Evolutionary conservation across 2,797 vertebrate species (phyloP).

Genomic region (Tiaroga cobitis): DNA sequence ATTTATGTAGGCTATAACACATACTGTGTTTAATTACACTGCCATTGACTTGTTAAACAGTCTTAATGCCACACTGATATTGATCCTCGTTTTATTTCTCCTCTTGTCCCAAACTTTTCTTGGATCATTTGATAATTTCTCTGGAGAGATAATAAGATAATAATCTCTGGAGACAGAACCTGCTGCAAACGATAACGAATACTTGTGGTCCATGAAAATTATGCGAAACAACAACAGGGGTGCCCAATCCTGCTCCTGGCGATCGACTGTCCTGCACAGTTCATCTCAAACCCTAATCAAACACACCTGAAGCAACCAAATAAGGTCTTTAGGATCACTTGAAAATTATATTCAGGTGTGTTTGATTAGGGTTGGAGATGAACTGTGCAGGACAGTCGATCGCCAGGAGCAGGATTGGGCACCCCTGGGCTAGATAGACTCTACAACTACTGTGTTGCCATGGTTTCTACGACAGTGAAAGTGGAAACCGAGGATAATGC

Average conservation of each 20-base stretch:
- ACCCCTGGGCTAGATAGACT: too few species aligned
- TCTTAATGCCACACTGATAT: not conserved
- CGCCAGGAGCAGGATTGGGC: too few species aligned
- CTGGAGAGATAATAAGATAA: too few species aligned
- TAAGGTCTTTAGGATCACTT: too few species aligned
- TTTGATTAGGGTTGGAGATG: too few species aligned
- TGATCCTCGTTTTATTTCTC: not conserved
- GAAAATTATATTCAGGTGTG: too few species aligned
- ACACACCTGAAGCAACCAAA: too few species aligned
- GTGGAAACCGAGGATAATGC: not conserved
- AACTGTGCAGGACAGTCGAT: too few species aligned
- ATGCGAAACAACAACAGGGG: not conserved
- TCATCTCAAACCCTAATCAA: too few species aligned
- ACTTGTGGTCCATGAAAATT: not conserved
- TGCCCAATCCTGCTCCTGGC: too few species aligned
- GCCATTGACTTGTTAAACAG: not conserved
- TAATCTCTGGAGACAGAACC: not conserved
- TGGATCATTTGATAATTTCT: not conserved
- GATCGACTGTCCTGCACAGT: too few species aligned
- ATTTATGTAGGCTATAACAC: not conserved
- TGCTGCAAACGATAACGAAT: not conserved
- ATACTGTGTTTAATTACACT: not conserved
- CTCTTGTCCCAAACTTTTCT: not conserved
- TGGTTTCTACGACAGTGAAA: not conserved
- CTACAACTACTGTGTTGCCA: not conserved